phyloP scores from a whole-genome alignment of 2,888 invertebrate species.

The Leucophora obtusa region DNA sequence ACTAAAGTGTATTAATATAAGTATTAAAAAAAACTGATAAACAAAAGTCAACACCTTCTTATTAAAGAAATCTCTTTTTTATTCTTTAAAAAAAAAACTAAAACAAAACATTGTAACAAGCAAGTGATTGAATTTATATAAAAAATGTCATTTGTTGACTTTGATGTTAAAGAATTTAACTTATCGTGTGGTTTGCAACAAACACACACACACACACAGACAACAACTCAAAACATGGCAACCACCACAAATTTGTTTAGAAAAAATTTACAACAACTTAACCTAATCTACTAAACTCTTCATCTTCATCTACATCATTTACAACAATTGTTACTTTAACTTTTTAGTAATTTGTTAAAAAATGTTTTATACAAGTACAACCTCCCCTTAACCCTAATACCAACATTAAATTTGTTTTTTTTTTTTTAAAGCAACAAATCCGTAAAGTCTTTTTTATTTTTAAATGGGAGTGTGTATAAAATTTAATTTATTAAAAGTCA shows the following conservation, averaged over 20 bases:
- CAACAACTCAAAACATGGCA: constrained; percentile 10
- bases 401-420: not conserved
- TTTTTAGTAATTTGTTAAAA: constrained; percentile 49
- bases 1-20: constrained; percentile 27
- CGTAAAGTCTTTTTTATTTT: constrained; percentile 24
- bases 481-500: constrained; percentile 54
- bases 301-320: not conserved
- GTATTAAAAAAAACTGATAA: constrained; percentile 41
- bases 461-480: not conserved
- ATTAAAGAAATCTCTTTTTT: constrained; percentile 50
- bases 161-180: constrained; percentile 58
- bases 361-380: not conserved
- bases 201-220: not conserved
- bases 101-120: not conserved
- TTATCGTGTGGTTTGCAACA: constrained; percentile 33
- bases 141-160: constrained; percentile 57
- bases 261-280: constrained; percentile 37
- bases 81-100: constrained; percentile 27
- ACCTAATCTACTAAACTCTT: constrained; percentile 39
- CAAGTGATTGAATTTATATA: constrained; percentile 62
- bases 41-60: constrained; percentile 60
- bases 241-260: constrained; percentile 28
- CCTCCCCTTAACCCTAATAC: not conserved
- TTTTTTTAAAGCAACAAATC: not conserved
- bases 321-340: constrained; percentile 31